Percentiles rank a stretch among this genome's conserved stretches.
Conservation (phyloP, 64 coral and sea anemone species). For the Montipora capricornis region DNA sequence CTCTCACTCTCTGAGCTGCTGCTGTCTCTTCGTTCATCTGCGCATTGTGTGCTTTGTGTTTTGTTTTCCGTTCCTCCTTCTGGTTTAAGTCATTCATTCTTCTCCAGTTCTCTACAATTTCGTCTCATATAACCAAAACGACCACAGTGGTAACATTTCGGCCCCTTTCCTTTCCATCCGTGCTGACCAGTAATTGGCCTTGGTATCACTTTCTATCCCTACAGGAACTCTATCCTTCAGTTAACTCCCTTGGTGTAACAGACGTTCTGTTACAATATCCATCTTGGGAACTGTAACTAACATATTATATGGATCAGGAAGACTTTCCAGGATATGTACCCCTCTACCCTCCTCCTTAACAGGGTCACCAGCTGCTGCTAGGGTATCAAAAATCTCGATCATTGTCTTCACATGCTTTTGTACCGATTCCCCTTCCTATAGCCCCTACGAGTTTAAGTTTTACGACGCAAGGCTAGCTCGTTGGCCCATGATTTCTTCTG, state of each 20-base stretch:
- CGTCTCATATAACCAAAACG: constrained; percentile 35
- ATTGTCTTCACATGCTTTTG: no score
- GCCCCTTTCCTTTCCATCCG: neutral
- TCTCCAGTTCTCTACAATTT: neutral
- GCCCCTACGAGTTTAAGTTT: neutral
- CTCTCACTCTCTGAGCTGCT: no score
- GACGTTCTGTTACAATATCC: no score
- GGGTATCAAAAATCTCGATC: no score
- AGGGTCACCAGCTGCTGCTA: no score
- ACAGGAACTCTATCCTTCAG: constrained; percentile 46
- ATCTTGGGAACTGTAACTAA: no score
- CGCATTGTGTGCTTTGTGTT: constrained; percentile 49
- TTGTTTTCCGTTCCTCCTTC: neutral
- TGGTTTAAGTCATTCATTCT: neutral
- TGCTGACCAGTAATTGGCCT: neutral
- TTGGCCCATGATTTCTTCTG: constrained; percentile 66
- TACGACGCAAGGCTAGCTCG: constrained; percentile 27
- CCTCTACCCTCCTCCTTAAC: no score
- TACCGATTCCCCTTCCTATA: no score
- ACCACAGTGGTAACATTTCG: constrained; percentile 32
- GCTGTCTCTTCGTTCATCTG: no score
- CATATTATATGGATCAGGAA: no score
- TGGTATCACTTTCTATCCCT: neutral
- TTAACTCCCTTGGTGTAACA: neutral
- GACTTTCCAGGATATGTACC: no score